Conservation (phyloP, 2,888 invertebrate species). For the Ochropacha duplaris region DNA sequence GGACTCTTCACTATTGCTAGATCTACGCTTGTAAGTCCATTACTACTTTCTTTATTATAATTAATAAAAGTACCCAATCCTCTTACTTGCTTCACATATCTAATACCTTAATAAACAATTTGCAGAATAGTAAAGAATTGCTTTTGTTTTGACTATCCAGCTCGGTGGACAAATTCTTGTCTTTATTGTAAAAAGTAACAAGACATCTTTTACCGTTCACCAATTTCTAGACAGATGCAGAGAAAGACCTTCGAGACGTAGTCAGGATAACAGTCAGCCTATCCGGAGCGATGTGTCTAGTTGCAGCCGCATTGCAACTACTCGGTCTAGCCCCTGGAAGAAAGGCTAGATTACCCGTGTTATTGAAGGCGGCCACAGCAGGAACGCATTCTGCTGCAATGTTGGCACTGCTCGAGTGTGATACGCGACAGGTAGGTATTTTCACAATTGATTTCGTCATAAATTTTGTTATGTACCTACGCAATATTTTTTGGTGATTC, state of each 20-base stretch:
- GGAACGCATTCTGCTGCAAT: conserved; percentile 70
- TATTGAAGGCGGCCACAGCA: conserved; percentile 67
- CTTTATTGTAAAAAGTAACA: background rate
- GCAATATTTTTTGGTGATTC: too few relatives aligned
- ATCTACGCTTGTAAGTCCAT: conserved; percentile 61
- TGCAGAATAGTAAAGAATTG: too few relatives aligned
- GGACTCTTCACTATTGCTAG: conserved; percentile 67
- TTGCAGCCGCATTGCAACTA: conserved; percentile 64
- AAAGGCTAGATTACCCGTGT: conserved; percentile 51
- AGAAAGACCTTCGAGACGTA: conserved; percentile 65
- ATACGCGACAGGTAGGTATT: conserved; percentile 58
- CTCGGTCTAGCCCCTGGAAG: conserved; percentile 54
- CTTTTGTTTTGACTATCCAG: background rate
- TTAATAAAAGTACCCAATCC: background rate
- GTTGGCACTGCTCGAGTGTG: conserved; percentile 64
- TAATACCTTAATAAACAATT: too few relatives aligned
- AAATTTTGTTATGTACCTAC: too few relatives aligned
- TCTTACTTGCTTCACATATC: too few relatives aligned
- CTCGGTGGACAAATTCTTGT: background rate
- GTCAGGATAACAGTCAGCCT: conserved; percentile 69
- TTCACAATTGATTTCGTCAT: too few relatives aligned
- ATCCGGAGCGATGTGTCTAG: conserved; percentile 70
- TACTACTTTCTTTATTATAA: background rate
- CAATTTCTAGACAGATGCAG: conserved; percentile 61
- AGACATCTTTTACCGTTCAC: background rate